Evolutionary conservation across 1,140 invertebrate genomes (phyloP).

Genomic region (Drosophila paulistorum): DNA sequence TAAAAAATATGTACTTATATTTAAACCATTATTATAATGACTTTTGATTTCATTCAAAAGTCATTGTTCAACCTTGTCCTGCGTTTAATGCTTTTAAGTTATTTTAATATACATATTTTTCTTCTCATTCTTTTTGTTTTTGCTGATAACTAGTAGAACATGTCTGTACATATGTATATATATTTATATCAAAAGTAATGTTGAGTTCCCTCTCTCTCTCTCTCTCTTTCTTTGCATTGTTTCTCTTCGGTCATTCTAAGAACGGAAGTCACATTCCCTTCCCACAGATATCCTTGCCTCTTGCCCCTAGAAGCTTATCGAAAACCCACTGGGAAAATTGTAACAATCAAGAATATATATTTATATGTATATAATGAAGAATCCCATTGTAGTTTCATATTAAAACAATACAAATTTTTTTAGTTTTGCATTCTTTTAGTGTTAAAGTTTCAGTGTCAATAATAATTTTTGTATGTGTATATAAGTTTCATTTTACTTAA

Average conservation of each 20-base stretch:
- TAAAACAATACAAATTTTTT: too few relatives aligned
- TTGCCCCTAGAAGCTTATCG: neutral
- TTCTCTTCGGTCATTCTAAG: neutral
- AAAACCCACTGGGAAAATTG: neutral
- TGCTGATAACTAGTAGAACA: neutral
- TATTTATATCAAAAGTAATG: neutral
- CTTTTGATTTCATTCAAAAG: too few relatives aligned
- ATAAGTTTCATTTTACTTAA: too few relatives aligned
- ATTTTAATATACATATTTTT: neutral
- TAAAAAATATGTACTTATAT: too few relatives aligned
- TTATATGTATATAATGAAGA: too few relatives aligned
- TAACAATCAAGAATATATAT: too few relatives aligned
- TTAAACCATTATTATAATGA: too few relatives aligned
- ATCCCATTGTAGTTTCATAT: too few relatives aligned
- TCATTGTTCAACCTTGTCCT: too few relatives aligned
- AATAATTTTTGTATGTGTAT: too few relatives aligned
- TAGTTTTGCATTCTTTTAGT: too few relatives aligned
- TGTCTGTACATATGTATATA: neutral
- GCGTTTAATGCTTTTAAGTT: neutral
- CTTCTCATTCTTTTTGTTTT: neutral
- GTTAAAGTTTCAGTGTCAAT: too few relatives aligned
- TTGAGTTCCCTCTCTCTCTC: neutral
- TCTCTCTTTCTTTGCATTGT: neutral
- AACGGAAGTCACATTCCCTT: neutral
- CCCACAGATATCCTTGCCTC: neutral